phyloP scores from a whole-genome alignment of 2,113 vertebrate genomes.

The Lynx canadensis region DNA sequence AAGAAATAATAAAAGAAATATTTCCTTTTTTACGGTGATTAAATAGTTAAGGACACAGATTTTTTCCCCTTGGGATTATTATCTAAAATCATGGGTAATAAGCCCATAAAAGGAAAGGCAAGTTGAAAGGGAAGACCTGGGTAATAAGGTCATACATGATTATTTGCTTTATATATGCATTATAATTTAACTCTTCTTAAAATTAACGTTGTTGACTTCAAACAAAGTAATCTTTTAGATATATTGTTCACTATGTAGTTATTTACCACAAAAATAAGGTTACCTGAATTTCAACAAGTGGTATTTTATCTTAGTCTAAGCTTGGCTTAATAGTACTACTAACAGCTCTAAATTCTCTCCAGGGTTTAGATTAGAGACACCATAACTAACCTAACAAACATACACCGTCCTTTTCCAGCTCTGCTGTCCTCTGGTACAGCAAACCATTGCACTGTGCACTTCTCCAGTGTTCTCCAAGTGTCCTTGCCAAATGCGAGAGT shows the following conservation, averaged over 20 bases:
- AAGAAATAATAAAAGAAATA: background rate
- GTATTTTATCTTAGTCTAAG: constrained; percentile 15
- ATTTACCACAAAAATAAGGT: background rate
- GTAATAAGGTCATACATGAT: background rate
- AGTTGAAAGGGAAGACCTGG: background rate
- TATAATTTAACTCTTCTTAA: constrained; percentile 40
- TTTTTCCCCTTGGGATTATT: constrained; percentile 1
- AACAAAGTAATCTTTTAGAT: background rate
- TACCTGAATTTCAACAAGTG: background rate
- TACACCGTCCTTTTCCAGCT: background rate
- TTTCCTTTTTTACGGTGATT: background rate
- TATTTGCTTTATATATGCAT: background rate
- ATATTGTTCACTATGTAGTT: background rate
- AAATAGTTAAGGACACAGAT: background rate
- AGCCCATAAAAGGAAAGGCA: background rate
- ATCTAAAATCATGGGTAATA: background rate
- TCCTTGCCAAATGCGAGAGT: background rate
- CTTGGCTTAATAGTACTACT: background rate
- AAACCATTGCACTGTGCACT: background rate
- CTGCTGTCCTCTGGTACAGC: background rate
- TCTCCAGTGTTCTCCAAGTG: background rate
- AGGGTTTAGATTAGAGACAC: background rate
- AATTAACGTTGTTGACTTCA: background rate
- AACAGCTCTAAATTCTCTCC: background rate
- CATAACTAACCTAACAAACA: background rate